Base-by-base conservation (phyloP, 2,113 vertebrate genomes). In the Syngnathus typhle region DNA sequence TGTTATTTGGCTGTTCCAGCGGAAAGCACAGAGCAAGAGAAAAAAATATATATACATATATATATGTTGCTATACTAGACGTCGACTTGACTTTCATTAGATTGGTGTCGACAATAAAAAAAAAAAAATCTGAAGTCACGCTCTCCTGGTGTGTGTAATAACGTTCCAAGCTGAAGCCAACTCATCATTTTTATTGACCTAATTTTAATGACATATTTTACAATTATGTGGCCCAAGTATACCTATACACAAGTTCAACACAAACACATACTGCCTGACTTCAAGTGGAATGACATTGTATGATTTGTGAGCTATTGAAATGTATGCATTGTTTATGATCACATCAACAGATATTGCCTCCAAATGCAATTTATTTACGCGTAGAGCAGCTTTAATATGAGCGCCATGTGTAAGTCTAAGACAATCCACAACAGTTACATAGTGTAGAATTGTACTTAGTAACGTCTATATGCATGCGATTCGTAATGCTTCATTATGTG, bases 401-500 rank as follows among this genome's bases (percentile, higher is more conserved):
- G 67, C 73, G 52, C 69, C 62, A 61, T 66, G 54, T 55, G 39
- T 32, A 69, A 71, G 47, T 73, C 39, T 38, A 37, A 70, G 69
- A 76, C 68, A 77, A 65, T 62, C 69, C 60, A 76, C 65, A 3
- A 54, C 65, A 73, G 72, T 23, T 69, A n/a, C 7, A 60, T 78
- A 78, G 66, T 13, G 6, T 82, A 81, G 60, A 74, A 5, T 71
- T 32, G 7, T 79, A 62, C 52, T 32, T 49, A 61, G 52, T 56
- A 60, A 64, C 16, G 38, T 54, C 56, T 80, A 67, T 61, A 65
- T 88, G 74, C 76, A 85, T 81, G 81, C 68, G 47, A 58, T 65
- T 68, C 64, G 70, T 61, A 47, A 11, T 47, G 62, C 65, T 72
- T 1, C 79, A 75, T 68, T 72, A 19, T 73, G 36, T 64, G 46